A percentile compares a stretch with the other conserved stretches of the same genome.
These are phyloP conservation scores for Sebastes itinus DNA, from an alignment of 2,797 vertebrate genomes.

Conservation along the genomic window DNA sequence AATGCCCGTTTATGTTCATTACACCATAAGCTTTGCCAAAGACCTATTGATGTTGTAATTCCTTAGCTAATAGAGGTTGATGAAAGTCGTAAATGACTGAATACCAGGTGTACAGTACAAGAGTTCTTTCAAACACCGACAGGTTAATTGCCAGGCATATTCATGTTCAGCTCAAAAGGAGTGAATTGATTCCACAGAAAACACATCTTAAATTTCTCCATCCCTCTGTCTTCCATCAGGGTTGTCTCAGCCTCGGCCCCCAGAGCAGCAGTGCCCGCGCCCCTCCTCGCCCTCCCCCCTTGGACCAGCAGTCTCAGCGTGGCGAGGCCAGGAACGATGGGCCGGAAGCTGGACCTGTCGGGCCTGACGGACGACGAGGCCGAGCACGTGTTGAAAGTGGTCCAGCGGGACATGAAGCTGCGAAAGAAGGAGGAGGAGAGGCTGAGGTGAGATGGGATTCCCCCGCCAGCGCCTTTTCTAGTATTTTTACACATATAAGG, in stretches of 20 bases:
- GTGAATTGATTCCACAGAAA: background rate
- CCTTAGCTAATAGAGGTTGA: background rate
- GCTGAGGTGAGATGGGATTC: conserved; percentile 85
- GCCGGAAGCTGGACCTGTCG: conserved; percentile 95
- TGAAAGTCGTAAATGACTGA: background rate
- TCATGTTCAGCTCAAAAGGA: background rate
- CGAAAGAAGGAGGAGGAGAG: conserved; percentile 95
- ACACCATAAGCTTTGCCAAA: background rate
- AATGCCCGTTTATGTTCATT: background rate
- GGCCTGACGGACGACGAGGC: conserved; percentile 93
- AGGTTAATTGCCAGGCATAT: background rate
- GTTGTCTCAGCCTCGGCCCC: conserved; percentile 71
- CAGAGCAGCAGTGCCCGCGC: conserved; percentile 45
- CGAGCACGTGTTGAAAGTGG: conserved; percentile 94
- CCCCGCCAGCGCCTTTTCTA: background rate
- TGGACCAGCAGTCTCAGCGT: conserved; percentile 39
- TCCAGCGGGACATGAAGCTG: conserved; percentile 95
- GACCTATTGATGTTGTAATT: background rate
- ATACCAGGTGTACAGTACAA: background rate
- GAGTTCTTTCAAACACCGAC: background rate
- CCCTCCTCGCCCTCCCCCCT: conserved; percentile 22
- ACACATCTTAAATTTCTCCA: background rate
- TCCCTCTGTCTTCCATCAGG: conserved; percentile 43
- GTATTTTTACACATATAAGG: conserved; percentile 20
- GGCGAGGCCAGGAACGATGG: conserved; percentile 82